Evolutionary conservation across 2,888 invertebrate species (phyloP).

Genomic region (Stenurella melanura): DNA sequence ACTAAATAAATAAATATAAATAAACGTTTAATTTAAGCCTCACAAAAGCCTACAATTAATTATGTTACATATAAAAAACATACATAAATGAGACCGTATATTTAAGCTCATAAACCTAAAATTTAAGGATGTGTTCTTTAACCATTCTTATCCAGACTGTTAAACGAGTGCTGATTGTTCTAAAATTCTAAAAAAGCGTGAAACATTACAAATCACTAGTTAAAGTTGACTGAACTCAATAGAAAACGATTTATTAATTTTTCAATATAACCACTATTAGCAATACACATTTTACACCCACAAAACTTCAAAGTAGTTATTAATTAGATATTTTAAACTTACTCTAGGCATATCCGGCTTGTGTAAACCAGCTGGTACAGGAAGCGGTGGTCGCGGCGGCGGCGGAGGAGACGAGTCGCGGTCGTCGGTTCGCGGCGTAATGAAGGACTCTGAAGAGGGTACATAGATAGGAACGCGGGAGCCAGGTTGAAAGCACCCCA

Average conservation of each 20-base stretch:
- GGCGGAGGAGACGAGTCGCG: constrained; percentile 65
- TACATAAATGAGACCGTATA: too few species aligned
- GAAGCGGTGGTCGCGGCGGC: constrained; percentile 64
- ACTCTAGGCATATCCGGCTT: constrained; percentile 60
- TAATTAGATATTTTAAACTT: constrained; percentile 50
- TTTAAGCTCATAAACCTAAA: not conserved
- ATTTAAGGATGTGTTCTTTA: not conserved
- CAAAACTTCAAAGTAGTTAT: not conserved
- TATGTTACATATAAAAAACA: too few species aligned
- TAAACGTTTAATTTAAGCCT: too few species aligned
- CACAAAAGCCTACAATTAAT: too few species aligned
- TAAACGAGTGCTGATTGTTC: not conserved
- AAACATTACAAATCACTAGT: not conserved
- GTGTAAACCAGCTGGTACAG: constrained; percentile 52
- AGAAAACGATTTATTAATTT: not conserved
- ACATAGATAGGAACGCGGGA: constrained; percentile 71
- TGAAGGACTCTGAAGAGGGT: constrained; percentile 62
- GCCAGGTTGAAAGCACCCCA: constrained; percentile 67
- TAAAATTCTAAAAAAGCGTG: not conserved
- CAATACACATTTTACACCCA: not conserved
- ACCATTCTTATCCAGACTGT: not conserved
- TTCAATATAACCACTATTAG: not conserved
- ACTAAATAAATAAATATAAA: too few species aligned
- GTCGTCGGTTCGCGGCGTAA: constrained; percentile 64
- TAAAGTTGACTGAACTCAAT: not conserved